These are phyloP conservation scores for Pleuronectes platessa DNA, from an alignment of 2,113 vertebrate species.

Conservation along the genomic window DNA sequence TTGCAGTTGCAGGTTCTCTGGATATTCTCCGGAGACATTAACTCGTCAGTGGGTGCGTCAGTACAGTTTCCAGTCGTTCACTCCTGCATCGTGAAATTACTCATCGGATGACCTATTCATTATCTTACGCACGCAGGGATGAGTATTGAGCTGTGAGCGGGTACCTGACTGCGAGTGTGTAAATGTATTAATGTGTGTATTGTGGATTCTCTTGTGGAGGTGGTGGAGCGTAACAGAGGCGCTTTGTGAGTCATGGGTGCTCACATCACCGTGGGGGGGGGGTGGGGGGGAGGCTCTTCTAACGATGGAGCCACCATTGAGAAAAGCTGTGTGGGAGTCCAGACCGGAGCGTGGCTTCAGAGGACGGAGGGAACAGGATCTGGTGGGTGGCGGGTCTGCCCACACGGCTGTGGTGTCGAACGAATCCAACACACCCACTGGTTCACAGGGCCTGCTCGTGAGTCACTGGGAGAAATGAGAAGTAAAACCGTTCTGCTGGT, in stretches of 20 bases:
- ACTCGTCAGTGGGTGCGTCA: not conserved
- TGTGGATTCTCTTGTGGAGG: constrained; percentile 3
- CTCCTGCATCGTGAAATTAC: constrained; percentile 11
- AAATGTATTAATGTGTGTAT: not conserved
- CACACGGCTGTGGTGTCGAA: not conserved
- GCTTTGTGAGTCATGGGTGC: constrained; percentile 65
- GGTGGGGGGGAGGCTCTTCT: constrained; percentile 21
- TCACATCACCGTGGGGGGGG: constrained; percentile 48
- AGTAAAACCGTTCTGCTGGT: not conserved
- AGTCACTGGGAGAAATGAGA: not conserved
- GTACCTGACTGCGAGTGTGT: constrained; percentile 1
- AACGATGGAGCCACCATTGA: constrained; percentile 27
- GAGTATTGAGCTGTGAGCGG: constrained; percentile 9
- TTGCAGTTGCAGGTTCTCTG: too few species aligned
- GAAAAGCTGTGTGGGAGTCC: constrained; percentile 61
- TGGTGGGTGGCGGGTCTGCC: constrained; percentile 26
- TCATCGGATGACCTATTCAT: constrained; percentile 36
- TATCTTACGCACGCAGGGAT: not conserved
- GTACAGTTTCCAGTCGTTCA: constrained; percentile 3
- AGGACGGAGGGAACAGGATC: not conserved
- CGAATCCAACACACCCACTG: not conserved
- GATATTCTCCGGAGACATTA: not conserved
- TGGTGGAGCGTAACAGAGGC: constrained; percentile 25
- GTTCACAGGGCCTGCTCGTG: not conserved
- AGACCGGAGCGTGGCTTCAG: constrained; percentile 18